Evolutionary conservation across 1,140 invertebrate species (phyloP), one percentile per base, ranked within the genome.

Genomic region (Glomeris maerens): DNA sequence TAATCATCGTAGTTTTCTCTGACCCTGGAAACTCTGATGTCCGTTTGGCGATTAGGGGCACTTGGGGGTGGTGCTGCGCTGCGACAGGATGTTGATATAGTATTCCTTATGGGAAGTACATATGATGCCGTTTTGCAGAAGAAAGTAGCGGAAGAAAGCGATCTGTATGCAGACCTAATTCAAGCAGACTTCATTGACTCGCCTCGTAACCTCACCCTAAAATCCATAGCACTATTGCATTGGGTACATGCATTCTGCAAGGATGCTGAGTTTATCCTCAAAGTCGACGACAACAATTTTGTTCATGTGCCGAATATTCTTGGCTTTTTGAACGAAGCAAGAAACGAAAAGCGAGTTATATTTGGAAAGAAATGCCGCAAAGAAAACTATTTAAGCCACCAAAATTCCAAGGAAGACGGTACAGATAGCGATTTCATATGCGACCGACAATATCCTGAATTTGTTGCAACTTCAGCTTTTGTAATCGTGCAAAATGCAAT

Each of bases 221-320:
- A 95, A 64, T 84, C 82, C n/a, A 75, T 87, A 14, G 80, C 86
- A 76, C 74, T 88, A 66, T 65, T 92, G 39, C 89, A 90, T 63
- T 85, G 84, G 78, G 59, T 60, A 5, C 57, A 60, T 2, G 47
- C 41, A 4, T 51, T 56, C 36, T 65, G 64, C 63, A 74, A 79
- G 14, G 73, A 74, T 48, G 80, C 77, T 27, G 74, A 73, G 53
- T 86, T 79, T 58, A 65, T 90, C 45, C 69, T 91, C 25, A 90
- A 92, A 69, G 88, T 84, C 0, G 86, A 91, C 61, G 86, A 91
- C 64, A 86, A 90, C 64, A 88, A 90, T 84, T 90, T 89, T 61
- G 86, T 91, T 38, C 88, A 90, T 66, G 75, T 90, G 52, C 47
- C 29, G 10, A 58, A 58, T 1, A 47, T 60, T 29, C 22, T 50